phyloP scores from a whole-genome alignment of 2,797 vertebrate genomes.

The Momotus momota region DNA sequence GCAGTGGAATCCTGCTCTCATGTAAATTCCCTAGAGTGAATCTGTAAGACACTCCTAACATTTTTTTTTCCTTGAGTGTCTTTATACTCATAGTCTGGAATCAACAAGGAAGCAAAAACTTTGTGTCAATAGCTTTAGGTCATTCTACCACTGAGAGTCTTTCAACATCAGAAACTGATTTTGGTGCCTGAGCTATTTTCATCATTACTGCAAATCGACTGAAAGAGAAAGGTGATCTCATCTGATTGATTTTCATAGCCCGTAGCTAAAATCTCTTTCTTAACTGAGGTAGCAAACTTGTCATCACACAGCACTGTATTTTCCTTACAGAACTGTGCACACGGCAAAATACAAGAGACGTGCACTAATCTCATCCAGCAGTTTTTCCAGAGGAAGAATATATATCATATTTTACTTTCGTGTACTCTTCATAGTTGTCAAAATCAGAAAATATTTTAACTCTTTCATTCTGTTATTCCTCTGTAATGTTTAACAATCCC shows the following conservation, averaged over 20 bases:
- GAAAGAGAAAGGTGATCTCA: slow-evolving; percentile 46
- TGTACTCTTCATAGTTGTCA: background rate
- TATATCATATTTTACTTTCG: background rate
- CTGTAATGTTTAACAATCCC: background rate
- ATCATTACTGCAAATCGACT: slow-evolving; percentile 40
- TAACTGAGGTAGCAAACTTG: slow-evolving; percentile 32
- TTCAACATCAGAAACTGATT: slow-evolving; percentile 34
- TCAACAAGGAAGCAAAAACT: slow-evolving; percentile 23
- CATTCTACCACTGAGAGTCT: background rate
- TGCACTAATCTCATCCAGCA: background rate
- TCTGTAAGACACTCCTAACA: background rate
- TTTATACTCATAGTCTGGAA: background rate
- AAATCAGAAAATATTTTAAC: slow-evolving; percentile 4
- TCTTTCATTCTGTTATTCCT: background rate
- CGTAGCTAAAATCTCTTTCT: slow-evolving; percentile 52
- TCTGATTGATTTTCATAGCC: slow-evolving; percentile 69
- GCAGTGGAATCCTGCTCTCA: background rate
- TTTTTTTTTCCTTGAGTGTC: background rate
- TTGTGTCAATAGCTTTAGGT: slow-evolving; percentile 31
- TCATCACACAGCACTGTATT: slow-evolving; percentile 24
- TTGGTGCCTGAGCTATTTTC: slow-evolving; percentile 37
- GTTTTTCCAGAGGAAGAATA: slow-evolving; percentile 14
- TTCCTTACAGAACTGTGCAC: background rate
- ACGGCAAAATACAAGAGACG: background rate
- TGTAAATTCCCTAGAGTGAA: background rate